Base-by-base conservation (phyloP, 1,140 invertebrate species). In the Lutraria rhynchaena region DNA sequence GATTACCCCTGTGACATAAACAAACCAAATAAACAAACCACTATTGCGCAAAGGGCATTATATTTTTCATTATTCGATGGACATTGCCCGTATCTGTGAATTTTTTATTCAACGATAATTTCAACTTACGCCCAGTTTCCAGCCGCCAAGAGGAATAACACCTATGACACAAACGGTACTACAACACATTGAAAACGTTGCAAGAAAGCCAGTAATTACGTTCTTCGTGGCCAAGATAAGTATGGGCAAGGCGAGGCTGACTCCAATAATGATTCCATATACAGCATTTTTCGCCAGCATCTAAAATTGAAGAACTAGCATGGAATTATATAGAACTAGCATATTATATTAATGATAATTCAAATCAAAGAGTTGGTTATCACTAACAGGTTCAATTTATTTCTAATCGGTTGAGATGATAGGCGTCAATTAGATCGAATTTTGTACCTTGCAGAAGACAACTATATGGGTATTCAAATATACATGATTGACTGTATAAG, bases 151-250 rank as follows among this genome's bases (percentile, higher is more conserved):
- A 24, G 87, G 84, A 35, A 89, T 86, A 29, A 88, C 70, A 15
- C 83, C 88, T 13, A 87, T 63, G 29, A 89, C 84, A 58, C 65
- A 84, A 11, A 85, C 61, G 19, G 86, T 87, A 29, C 85, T 84
- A 46, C 82, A 84, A 44, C 71, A 63, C 71, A 90, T 90, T 49
- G 85, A 73, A 9, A 86, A 53, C 0, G 89, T 88, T 31, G 89
- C 89, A 22, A 90, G 65, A 31, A 83, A 67, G 7, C 87, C 87
- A 27, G 86, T 81, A 71, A 89, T 81, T 65, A 90, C 29, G 65
- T 90, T 90, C 31, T 70, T 44, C 19, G 89, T 90, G 29, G 87
- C 82, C 33, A 89, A 22, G 44, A 83, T 84, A 5, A 90, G 84
- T 33, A 90, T 84, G 9, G 84, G 83, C 53, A 88, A 83, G 27